Evolutionary conservation across 2,797 vertebrate genomes (phyloP).

Genomic region (Remorina albescens): DNA sequence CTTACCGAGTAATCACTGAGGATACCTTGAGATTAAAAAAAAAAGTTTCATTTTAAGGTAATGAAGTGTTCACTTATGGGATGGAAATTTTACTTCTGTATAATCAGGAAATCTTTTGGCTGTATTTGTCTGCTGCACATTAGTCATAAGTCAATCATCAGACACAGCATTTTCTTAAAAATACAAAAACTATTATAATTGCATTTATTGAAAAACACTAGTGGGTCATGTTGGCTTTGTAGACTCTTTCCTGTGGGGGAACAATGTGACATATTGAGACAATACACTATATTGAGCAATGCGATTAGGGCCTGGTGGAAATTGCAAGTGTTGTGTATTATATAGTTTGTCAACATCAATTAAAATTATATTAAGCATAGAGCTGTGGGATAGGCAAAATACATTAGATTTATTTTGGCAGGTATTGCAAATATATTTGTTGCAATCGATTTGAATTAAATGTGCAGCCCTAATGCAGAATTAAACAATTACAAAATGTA

Average conservation of each 20-base stretch:
- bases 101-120: background rate
- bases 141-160: background rate
- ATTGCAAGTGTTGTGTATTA: background rate
- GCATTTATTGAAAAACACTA: background rate
- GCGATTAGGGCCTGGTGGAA: slow-evolving; percentile 5
- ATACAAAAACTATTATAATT: background rate
- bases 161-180: background rate
- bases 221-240: background rate
- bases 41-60: slow-evolving; percentile 1
- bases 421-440: too few species aligned
- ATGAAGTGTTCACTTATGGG: background rate
- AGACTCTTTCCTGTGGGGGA: background rate
- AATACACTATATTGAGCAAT: background rate
- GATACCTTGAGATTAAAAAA: slow-evolving; percentile 1
- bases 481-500: too few species aligned
- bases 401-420: too few species aligned
- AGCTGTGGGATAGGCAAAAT: too few species aligned
- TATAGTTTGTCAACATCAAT: too few species aligned
- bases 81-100: background rate
- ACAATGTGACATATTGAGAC: background rate
- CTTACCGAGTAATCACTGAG: background rate
- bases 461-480: too few species aligned
- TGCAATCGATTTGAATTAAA: too few species aligned
- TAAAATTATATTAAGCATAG: too few species aligned
- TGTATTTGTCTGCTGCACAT: background rate